Evolutionary conservation across 2,888 invertebrate species (phyloP).

Genomic region (Conus canariensis): DNA sequence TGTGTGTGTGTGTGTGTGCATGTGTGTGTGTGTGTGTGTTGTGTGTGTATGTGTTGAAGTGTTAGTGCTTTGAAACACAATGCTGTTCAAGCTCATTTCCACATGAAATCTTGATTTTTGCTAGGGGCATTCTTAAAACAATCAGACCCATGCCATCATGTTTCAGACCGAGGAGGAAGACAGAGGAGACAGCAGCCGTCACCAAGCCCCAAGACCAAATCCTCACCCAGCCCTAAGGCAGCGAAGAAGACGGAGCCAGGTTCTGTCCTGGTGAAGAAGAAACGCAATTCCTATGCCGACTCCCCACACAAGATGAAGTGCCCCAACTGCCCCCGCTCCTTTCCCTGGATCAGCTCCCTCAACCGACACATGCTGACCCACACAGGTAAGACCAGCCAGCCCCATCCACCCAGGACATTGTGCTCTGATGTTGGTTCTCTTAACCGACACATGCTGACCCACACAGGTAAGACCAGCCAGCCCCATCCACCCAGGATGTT

Average conservation of each 20-base stretch:
- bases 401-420: no score
- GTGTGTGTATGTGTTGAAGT: no score
- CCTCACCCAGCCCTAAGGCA: not conserved
- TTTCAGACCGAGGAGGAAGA: no score
- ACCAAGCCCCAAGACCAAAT: not conserved
- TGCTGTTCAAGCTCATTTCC: no score
- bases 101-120: no score
- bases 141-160: no score
- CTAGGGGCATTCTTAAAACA: no score
- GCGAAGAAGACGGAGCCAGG: not conserved
- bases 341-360: constrained; percentile 97
- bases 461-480: constrained; percentile 83
- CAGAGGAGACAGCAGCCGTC: not conserved
- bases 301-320: constrained; percentile 96
- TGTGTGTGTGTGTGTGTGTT: not conserved
- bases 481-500: not conserved
- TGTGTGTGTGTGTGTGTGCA: not conserved
- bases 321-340: constrained; percentile 93
- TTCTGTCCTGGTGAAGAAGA: constrained; percentile 81
- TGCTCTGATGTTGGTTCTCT: no score
- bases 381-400: constrained; percentile 82
- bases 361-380: constrained; percentile 97
- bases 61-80: no score
- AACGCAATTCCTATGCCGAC: constrained; percentile 95
- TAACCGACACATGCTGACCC: constrained; percentile 86